Percentiles rank a stretch among this genome's conserved stretches.
These are phyloP conservation scores for Diabrotica balteata DNA, from an alignment of 2,888 invertebrate genomes.

Conservation along the genomic window DNA sequence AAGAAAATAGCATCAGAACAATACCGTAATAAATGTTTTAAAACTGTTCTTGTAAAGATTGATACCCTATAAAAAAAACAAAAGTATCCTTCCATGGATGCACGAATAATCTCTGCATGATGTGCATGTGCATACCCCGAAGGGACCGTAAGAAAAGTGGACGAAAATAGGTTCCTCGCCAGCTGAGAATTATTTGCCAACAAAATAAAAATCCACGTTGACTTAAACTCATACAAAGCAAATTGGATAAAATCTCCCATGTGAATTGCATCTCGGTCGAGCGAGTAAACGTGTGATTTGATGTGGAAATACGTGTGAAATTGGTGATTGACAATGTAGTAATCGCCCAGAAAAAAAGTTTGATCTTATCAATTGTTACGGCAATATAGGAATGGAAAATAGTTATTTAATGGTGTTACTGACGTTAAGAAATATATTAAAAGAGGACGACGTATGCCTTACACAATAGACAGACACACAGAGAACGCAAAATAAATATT, in stretches of 20 bases:
- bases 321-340: not conserved
- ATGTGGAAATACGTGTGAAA: not conserved
- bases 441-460: too few species aligned
- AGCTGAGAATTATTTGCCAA: constrained; percentile 18
- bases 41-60: too few species aligned
- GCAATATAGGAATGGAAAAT: too few species aligned
- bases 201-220: constrained; percentile 5
- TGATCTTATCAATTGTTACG: too few species aligned
- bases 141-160: constrained; percentile 15
- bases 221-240: not conserved
- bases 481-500: too few species aligned
- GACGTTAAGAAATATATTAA: too few species aligned
- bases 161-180: constrained; percentile 18
- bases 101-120: constrained; percentile 3
- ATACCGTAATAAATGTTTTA: too few species aligned
- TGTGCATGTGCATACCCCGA: constrained; percentile 21
- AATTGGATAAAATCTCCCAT: constrained; percentile 8
- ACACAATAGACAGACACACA: too few species aligned
- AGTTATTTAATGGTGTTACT: too few species aligned
- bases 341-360: not conserved
- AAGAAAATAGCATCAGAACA: too few species aligned
- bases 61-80: too few species aligned
- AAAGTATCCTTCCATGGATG: not conserved
- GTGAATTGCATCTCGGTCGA: constrained; percentile 5
- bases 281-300: not conserved